Evolutionary conservation across 2,888 invertebrate species (phyloP).

Genomic region (Morinoia aosen): DNA sequence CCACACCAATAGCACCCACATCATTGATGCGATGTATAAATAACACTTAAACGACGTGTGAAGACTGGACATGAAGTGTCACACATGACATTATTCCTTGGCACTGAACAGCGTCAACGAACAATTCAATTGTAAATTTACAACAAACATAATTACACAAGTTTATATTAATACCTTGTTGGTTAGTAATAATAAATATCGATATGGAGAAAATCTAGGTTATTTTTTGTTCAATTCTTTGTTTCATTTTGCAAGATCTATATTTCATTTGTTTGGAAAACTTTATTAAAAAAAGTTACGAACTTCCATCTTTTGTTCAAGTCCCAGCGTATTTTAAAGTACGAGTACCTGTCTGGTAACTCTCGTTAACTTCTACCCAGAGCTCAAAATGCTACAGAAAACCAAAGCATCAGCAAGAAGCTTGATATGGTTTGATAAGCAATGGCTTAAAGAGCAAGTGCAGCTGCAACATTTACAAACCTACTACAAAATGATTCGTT

Average conservation of each 20-base stretch:
- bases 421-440: not conserved
- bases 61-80: not conserved
- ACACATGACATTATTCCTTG: not conserved
- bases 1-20: not conserved
- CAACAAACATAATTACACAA: not conserved
- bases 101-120: not conserved
- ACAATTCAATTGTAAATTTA: not conserved
- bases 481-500: not conserved
- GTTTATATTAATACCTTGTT: not conserved
- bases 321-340: not conserved
- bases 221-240: not conserved
- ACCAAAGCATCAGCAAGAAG: not conserved
- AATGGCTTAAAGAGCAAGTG: not conserved
- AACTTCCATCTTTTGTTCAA: not conserved
- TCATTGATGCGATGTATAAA: not conserved
- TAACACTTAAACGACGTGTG: not conserved
- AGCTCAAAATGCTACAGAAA: not conserved
- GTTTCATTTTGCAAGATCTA: not conserved
- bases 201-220: not conserved
- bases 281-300: not conserved
- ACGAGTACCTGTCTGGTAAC: not conserved
- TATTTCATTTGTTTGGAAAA: not conserved
- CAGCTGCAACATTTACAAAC: not conserved
- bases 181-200: not conserved
- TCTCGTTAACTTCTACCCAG: not conserved